phyloP scores from a whole-genome alignment of 1,140 invertebrate species.

The Monomorium pharaonis region DNA sequence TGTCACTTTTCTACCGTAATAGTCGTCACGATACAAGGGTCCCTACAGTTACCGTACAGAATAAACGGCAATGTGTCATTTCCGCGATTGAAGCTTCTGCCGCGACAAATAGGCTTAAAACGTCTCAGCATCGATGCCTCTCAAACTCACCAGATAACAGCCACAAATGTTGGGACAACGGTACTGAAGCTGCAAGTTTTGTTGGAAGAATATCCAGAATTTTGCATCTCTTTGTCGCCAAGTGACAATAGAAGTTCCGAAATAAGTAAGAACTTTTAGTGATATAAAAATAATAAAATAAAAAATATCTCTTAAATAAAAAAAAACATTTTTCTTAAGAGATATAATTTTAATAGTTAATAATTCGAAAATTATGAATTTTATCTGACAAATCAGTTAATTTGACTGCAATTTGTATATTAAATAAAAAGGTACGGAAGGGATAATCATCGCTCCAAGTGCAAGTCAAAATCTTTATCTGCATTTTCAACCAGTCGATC shows the following conservation, averaged over 20 bases:
- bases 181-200: conserved; percentile 66
- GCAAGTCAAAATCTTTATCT: conserved; percentile 65
- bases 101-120: conserved; percentile 64
- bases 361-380: neutral
- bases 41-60: conserved; percentile 45
- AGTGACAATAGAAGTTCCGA: neutral
- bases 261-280: conserved; percentile 37
- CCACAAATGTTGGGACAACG: conserved; percentile 70
- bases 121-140: conserved; percentile 68
- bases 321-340: neutral
- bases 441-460: conserved; percentile 18
- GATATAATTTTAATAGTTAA: neutral
- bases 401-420: neutral
- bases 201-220: conserved; percentile 75
- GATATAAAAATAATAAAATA: neutral
- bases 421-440: conserved; percentile 33
- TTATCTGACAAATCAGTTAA: neutral
- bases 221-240: conserved; percentile 60
- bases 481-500: conserved; percentile 75
- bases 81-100: conserved; percentile 71
- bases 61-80: conserved; percentile 70
- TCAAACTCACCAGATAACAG: conserved; percentile 63
- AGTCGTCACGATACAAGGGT: conserved; percentile 51
- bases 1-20: conserved; percentile 49
- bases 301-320: neutral